Conservation (phyloP, 2,888 invertebrate genomes). For the Frankliniella fusca region DNA sequence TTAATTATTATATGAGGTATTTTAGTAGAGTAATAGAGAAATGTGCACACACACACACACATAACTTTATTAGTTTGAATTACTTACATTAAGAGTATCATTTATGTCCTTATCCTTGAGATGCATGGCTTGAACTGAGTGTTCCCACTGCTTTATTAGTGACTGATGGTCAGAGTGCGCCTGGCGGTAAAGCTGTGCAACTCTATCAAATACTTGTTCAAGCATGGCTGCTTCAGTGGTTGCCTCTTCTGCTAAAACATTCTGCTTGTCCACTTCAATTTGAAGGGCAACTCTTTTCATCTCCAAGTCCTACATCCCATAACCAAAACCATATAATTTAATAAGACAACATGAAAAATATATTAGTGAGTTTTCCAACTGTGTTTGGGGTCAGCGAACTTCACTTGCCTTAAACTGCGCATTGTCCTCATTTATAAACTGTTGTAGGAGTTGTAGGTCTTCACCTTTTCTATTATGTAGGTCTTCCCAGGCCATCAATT, state of each 20-base stretch:
- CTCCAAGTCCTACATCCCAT: conserved; percentile 49
- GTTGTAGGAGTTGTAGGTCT: conserved; percentile 16
- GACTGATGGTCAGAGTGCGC: neutral
- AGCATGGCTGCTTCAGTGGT: conserved; percentile 51
- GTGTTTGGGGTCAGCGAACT: too few species aligned
- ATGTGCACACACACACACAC: neutral
- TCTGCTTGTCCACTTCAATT: conserved; percentile 49
- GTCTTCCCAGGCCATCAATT: conserved; percentile 66
- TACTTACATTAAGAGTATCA: neutral
- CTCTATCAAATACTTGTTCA: conserved; percentile 53
- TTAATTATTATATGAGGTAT: neutral
- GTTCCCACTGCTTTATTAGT: neutral
- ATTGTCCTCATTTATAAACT: conserved; percentile 31
- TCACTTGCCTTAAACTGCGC: conserved; percentile 28
- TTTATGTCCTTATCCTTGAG: neutral
- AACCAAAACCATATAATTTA: neutral
- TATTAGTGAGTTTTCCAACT: neutral
- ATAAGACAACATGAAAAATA: neutral
- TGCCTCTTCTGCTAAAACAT: conserved; percentile 37
- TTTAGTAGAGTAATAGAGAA: neutral
- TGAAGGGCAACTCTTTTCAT: conserved; percentile 52
- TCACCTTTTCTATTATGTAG: conserved; percentile 47
- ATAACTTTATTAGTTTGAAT: neutral
- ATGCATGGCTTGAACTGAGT: conserved; percentile 13
- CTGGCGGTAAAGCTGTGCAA: conserved; percentile 49